phyloP scores from a whole-genome alignment of 92 coral and sea anemone genomes.

The Epizoanthus fatuus region DNA sequence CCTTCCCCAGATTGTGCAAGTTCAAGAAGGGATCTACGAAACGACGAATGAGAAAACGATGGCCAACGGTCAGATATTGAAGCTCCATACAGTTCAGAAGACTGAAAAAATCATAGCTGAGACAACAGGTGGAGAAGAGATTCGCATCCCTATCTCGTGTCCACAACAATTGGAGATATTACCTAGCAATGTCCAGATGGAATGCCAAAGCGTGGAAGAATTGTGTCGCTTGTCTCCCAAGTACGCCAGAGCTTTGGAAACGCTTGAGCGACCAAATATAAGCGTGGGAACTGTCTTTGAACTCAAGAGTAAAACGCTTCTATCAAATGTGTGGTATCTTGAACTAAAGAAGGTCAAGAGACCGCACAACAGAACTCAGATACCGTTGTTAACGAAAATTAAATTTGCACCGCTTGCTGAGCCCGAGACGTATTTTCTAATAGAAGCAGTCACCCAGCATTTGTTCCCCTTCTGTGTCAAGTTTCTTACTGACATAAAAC shows the following conservation, averaged over 20 bases:
- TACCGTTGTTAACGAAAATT: constrained; percentile 5
- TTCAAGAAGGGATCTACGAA: constrained; percentile 34
- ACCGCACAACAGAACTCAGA: constrained; percentile 38
- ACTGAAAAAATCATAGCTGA: constrained; percentile 20
- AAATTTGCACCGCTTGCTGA: constrained; percentile 35
- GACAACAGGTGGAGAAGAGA: constrained; percentile 9
- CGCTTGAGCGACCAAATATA: constrained; percentile 26
- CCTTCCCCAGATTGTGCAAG: constrained; percentile 41
- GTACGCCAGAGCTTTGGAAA: constrained; percentile 29
- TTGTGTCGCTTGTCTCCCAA: constrained; percentile 14
- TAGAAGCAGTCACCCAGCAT: background rate
- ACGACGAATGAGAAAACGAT: constrained; percentile 29
- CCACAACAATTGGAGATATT: constrained; percentile 22
- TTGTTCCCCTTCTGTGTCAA: constrained; percentile 7
- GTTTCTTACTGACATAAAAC: background rate
- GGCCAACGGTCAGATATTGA: constrained; percentile 30
- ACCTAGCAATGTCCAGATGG: background rate
- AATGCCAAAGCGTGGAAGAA: background rate
- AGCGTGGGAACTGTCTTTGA: constrained; percentile 12
- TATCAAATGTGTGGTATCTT: constrained; percentile 24
- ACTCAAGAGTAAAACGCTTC: constrained; percentile 25
- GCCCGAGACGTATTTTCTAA: background rate
- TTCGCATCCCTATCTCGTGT: constrained; percentile 23
- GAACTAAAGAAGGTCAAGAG: constrained; percentile 23
- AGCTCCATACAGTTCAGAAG: constrained; percentile 33